Evolutionary conservation across 2,888 invertebrate genomes (phyloP), one percentile per base, ranked within the genome.

Genomic region (Nycteola revayana): DNA sequence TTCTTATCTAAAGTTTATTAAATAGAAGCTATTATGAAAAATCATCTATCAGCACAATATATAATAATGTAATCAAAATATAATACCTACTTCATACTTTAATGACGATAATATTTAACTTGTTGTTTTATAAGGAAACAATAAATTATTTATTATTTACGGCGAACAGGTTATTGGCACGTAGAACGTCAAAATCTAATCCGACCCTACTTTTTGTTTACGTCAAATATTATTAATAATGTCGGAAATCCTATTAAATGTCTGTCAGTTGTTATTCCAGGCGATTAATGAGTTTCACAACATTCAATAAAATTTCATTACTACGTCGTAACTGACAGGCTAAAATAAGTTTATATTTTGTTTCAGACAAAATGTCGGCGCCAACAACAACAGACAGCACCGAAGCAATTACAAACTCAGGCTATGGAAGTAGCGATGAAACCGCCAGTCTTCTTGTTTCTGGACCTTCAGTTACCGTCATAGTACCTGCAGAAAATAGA

Each of bases 371-470:
- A n/a, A 88, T 88, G 88, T 87, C 88, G 48, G 85, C 65, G 31
- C 87, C 85, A 44, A 76, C 90, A 44, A 76, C 90, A 50, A 90
- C 90, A 45, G 90, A 89, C 46, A 87, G 89, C 45, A 90, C 85
- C 28, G 91, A 91, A 69, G 89, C 90, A 32, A 89, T 85, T 30
- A 89, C 90, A 28, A 92, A 92, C 70, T 92, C 92, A 26, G 92
- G 92, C 43, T 92, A 92, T 65, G 92, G 94, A 51, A 94, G 94
- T 77, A 93, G 93, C 69, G 95, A 95, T 79, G 95, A 95, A 86
- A 95, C 95, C 35, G 93, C 94, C 36, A 94, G 95, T 60, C 91
- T 95, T 42, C 90, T 96, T 52, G 92, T 94, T 46, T 91, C 92
- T 47, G 91, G 91, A 34, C 91, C 92, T 25, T 85, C 90, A 6